Evolutionary conservation across 2,888 invertebrate species (phyloP), one percentile per base, ranked within the genome.

Genomic region (Elmis aenea): DNA sequence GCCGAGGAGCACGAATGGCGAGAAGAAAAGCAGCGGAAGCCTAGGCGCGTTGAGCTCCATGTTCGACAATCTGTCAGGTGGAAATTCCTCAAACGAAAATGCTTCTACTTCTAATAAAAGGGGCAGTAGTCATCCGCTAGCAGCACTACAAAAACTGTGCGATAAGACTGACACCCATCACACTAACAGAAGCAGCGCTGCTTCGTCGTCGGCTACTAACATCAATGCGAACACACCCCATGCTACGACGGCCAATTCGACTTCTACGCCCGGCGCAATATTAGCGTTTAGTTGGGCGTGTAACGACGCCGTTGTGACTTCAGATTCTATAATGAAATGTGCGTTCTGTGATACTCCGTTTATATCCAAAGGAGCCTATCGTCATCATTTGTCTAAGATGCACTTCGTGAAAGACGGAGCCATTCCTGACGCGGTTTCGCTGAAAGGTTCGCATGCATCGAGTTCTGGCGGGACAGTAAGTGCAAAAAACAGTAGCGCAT

Each of bases 281-380:
- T 70, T 92, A 21, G 90, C 92, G 2, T 92, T 91, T 66, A 91
- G 90, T 64, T 91, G 91, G 92, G 92, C 92, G 29, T 92, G 92
- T 69, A 92, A 90, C 64, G 91, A 92, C 64, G 90, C 90, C 3
- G 85, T 91, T 2, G 82, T 89, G 59, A 87, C 87, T 1, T 77
- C 81, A 6, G 89, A 90, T 59, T 85, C 89, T 14, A 84, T 90
- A 42, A 90, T 93, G 81, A 93, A 93, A 68, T 93, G 93, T 69
- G 90, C 92, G 33, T 86, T 91, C 61, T 93, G 93, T 73, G 93
- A 93, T 69, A 92, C 92, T 13, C 91, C 92, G 13, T 95, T 95
- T 67, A 90, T 92, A 52, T 94, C 95, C 22, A 95, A 94, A 70
- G 95, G 94, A 33, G 94, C 95, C 6, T 95, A 94, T 69, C 79